These are phyloP conservation scores for Yasuhikotakia modesta DNA, from an alignment of 2,797 vertebrate genomes.

Conservation along the genomic window DNA sequence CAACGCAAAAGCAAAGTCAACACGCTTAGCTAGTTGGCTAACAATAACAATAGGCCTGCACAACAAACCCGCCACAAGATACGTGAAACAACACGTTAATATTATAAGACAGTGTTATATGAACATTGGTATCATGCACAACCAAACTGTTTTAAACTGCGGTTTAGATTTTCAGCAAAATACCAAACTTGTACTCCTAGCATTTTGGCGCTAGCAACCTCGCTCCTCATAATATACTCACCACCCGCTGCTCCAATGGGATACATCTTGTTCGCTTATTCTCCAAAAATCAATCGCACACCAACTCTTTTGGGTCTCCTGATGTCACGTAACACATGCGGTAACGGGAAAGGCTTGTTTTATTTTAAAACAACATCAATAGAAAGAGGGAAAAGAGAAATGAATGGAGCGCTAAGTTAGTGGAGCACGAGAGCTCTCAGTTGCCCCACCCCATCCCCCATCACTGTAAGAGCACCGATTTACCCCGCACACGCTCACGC, in stretches of 20 bases:
- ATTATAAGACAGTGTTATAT: not conserved
- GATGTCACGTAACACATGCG: conserved; percentile 71
- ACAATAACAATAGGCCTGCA: conserved; percentile 64
- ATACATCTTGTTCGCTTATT: conserved; percentile 79
- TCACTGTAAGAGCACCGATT: conserved; percentile 68
- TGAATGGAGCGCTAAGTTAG: conserved; percentile 73
- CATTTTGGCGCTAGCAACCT: conserved; percentile 70
- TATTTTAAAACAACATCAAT: conserved; percentile 48
- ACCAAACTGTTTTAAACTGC: not conserved
- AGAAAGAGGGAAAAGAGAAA: conserved; percentile 48
- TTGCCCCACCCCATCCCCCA: conserved; percentile 79
- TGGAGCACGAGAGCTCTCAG: conserved; percentile 73
- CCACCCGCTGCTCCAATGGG: conserved; percentile 76
- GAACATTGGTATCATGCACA: not conserved
- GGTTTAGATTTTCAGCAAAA: not conserved
- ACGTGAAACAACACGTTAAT: not conserved
- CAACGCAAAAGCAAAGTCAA: conserved; percentile 20
- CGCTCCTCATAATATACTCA: conserved; percentile 70
- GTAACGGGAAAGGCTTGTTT: conserved; percentile 51
- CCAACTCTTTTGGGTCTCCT: conserved; percentile 67
- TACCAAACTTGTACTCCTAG: conserved; percentile 47
- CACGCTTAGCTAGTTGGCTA: conserved; percentile 50
- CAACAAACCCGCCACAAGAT: conserved; percentile 45
- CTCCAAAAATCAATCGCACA: conserved; percentile 68
- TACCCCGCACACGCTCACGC: conserved; percentile 3